Conservation (phyloP, 2,113 vertebrate genomes). For the Pseudopodoces humilis region DNA sequence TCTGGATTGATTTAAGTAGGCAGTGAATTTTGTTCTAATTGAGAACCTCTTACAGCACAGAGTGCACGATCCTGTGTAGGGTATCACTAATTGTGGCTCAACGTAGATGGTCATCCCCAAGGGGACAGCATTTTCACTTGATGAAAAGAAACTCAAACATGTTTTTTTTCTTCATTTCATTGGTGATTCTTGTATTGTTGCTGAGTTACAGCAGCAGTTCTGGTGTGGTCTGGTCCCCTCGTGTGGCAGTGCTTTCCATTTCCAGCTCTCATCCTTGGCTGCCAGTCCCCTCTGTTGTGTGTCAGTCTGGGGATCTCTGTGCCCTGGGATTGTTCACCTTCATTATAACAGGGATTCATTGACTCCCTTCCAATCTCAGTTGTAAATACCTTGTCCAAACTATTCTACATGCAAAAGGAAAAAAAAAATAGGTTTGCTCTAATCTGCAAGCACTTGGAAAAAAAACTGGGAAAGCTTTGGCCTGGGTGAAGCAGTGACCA, state of each 20-base stretch:
- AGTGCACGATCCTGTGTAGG: rapidly evolving
- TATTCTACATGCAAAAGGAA: background rate
- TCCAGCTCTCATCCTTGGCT: background rate
- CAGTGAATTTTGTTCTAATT: background rate
- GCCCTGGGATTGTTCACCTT: background rate
- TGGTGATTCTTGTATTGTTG: background rate
- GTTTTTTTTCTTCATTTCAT: rapidly evolving
- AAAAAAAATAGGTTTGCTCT: background rate
- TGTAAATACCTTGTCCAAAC: background rate
- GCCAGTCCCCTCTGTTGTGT: rapidly evolving
- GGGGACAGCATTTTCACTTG: background rate
- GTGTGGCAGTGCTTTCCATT: rapidly evolving
- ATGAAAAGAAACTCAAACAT: background rate
- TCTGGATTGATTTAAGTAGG: background rate
- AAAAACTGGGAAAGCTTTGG: background rate
- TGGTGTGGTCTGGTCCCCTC: background rate
- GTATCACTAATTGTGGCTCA: rapidly evolving
- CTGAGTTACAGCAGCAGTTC: background rate
- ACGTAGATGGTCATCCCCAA: background rate
- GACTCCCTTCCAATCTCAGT: background rate
- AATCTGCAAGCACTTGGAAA: background rate
- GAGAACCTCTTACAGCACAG: background rate
- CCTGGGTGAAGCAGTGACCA: background rate
- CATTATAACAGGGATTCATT: background rate
- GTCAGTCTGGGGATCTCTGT: background rate